A percentile compares a stretch with the other conserved stretches of the same genome.
Conservation (phyloP, 1,140 invertebrate genomes). For the Bombus affinis region DNA sequence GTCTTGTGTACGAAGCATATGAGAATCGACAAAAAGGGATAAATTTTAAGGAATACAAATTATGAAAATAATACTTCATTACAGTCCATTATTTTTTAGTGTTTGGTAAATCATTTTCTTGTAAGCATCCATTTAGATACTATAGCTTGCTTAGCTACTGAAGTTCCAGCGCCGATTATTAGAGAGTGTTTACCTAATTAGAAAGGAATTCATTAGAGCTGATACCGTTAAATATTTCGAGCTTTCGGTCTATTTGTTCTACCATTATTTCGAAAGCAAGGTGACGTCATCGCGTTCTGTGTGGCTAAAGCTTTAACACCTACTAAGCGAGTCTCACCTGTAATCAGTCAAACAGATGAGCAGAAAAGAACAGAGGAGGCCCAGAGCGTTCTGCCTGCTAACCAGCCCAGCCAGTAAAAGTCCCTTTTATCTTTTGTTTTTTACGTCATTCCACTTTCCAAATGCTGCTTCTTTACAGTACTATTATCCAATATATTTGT, state of each 20-base stretch:
- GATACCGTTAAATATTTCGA: background rate
- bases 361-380: background rate
- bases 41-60: background rate
- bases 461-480: no score
- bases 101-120: background rate
- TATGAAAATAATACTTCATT: background rate
- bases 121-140: no score
- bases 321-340: slow-evolving; percentile 27
- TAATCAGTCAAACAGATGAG: slow-evolving; percentile 26
- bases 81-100: no score
- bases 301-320: slow-evolving; percentile 23
- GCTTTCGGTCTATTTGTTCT: slow-evolving; percentile 15
- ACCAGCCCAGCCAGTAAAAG: background rate
- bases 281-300: slow-evolving; percentile 9
- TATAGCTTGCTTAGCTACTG: no score
- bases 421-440: background rate
- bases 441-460: background rate
- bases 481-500: background rate
- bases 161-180: background rate
- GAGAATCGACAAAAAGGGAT: background rate
- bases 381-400: slow-evolving; percentile 1
- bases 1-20: background rate
- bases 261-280: background rate
- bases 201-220: background rate
- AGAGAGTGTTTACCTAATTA: slow-evolving; percentile 9